Conservation (phyloP, 2,888 invertebrate species). For the Ennomos erosarius region DNA sequence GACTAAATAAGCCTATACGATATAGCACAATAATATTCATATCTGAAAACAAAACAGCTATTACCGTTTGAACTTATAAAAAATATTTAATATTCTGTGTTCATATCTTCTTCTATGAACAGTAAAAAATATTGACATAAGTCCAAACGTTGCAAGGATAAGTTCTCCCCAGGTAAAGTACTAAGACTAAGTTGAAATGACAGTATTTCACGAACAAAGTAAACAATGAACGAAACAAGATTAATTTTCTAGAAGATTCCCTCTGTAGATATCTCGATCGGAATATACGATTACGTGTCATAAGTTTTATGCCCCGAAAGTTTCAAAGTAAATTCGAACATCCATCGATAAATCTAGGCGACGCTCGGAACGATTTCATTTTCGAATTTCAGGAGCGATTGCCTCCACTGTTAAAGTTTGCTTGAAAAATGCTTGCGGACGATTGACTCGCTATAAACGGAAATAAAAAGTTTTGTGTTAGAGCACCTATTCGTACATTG, state of each 20-base stretch:
- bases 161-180: slow-evolving; percentile 34
- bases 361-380: slow-evolving; percentile 85
- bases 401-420: slow-evolving; percentile 85
- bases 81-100: no score
- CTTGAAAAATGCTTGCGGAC: slow-evolving; percentile 85
- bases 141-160: slow-evolving; percentile 26
- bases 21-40: no score
- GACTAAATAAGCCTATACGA: no score
- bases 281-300: slow-evolving; percentile 84
- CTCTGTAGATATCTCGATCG: slow-evolving; percentile 66
- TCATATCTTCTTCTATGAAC: not conserved
- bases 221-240: slow-evolving; percentile 60
- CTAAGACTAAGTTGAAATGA: slow-evolving; percentile 41
- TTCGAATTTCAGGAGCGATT: slow-evolving; percentile 86
- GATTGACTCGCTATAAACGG: slow-evolving; percentile 85
- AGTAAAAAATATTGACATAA: slow-evolving; percentile 20
- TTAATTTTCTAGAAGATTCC: slow-evolving; percentile 62
- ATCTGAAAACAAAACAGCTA: no score
- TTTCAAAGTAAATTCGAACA: slow-evolving; percentile 84
- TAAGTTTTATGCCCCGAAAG: slow-evolving; percentile 83
- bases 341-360: slow-evolving; percentile 85
- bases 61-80: no score
- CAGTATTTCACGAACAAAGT: slow-evolving; percentile 48
- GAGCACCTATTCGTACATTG: slow-evolving; percentile 66
- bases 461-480: slow-evolving; percentile 85